phyloP scores from a whole-genome alignment of 2,888 invertebrate genomes.

The Dascillus cervinus region DNA sequence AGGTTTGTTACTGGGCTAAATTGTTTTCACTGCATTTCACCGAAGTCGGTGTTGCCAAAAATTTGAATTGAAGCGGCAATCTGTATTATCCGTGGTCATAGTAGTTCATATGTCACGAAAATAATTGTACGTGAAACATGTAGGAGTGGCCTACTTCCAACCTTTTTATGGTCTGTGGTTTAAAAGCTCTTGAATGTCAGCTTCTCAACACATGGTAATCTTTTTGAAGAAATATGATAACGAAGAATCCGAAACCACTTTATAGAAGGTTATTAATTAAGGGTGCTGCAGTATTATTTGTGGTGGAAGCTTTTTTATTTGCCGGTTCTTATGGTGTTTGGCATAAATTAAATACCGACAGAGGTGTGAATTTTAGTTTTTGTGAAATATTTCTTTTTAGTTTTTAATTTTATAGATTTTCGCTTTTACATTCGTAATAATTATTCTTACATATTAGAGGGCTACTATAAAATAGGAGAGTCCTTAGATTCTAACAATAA shows the following conservation, averaged over 20 bases:
- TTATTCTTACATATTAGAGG: slow-evolving; percentile 56
- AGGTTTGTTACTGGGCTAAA: too few species aligned
- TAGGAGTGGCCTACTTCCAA: too few species aligned
- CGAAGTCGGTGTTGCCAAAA: too few species aligned
- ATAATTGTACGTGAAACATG: too few species aligned
- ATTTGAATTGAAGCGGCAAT: too few species aligned
- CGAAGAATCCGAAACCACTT: slow-evolving; percentile 52
- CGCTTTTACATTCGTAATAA: slow-evolving; percentile 60
- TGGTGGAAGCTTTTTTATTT: slow-evolving; percentile 53
- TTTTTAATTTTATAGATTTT: slow-evolving; percentile 51
- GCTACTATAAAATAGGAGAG: slow-evolving; percentile 65
- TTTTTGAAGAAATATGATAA: slow-evolving; percentile 60
- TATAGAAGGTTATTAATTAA: slow-evolving; percentile 47
- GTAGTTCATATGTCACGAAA: too few species aligned
- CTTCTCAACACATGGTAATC: too few species aligned
- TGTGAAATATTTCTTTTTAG: slow-evolving; percentile 6
- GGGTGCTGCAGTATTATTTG: slow-evolving; percentile 50
- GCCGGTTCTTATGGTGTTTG: slow-evolving; percentile 57
- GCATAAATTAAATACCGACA: slow-evolving; percentile 60
- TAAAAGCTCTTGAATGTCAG: too few species aligned
- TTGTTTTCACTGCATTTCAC: too few species aligned
- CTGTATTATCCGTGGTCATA: too few species aligned
- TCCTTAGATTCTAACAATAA: slow-evolving; percentile 45
- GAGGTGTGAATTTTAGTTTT: slow-evolving; percentile 48
- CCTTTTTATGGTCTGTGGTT: too few species aligned